Evolutionary conservation across 2,113 vertebrate species (phyloP), one percentile per base, ranked within the genome.

Genomic region (Gavia stellata): DNA sequence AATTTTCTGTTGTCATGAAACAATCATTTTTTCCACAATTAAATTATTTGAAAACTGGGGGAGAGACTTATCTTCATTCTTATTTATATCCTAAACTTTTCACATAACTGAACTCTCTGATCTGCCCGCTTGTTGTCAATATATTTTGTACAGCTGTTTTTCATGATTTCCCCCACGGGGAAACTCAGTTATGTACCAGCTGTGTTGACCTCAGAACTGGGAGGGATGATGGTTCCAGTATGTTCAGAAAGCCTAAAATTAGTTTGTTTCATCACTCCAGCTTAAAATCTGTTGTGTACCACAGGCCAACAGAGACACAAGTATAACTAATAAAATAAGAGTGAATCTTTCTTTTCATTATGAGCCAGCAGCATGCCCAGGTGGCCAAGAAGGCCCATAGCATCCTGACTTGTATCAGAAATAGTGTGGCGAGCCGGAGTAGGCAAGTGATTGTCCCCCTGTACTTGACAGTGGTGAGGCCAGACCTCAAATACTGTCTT

Each of bases 401-500:
- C 19, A 47, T 29, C 42, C 38, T 86, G 47, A 21, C 17, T 1
- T n/a, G 4, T 25, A 55, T 18, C 59, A 47, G 45, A 9, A 70
- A 16, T 1, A 61, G 17, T 3, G 6, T 26, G 66, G 13, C 13
- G 23, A 38, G 14, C 61, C 71, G 26, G 13, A 40, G 4, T 0
- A n/a, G 36, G 8, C 24, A 18, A 4, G 44, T 10, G 38, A 31
- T 14, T 1, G 0, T 40, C 0, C 9, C 40, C 31, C 44, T 53
- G 17, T 25, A 24, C 28, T 50, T 0, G 0, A 17, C 25, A 5
- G 10, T 45, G 16, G 12, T 16, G 25, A 73, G 53, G 31, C 10
- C 1, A 2, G n/a, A 55, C 5, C 28, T 78, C 1, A 0, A 72
- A 1, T 8, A 0, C 15, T 11, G 3, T 50, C 67, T 62, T 42